Evolutionary conservation across 53 echinoderm and acorn worm genomes (phyloP).

Genomic region (Henricia sp.): DNA sequence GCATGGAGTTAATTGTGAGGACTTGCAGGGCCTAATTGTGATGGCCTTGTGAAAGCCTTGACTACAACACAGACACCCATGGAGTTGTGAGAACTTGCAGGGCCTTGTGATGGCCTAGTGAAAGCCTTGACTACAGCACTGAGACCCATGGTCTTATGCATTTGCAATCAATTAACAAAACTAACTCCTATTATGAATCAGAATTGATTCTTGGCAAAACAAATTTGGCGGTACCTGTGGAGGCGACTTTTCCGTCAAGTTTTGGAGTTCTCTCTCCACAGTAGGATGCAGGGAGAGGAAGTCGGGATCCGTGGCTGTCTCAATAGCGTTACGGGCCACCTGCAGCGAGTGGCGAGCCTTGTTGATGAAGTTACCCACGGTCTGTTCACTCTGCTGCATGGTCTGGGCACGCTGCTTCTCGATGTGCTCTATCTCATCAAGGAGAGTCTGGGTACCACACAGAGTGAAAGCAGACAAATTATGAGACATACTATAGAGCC

Average conservation of each 20-base stretch:
- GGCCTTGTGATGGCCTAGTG: no score
- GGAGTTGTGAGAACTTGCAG: no score
- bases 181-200: no score
- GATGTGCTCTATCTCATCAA: conserved; percentile 56
- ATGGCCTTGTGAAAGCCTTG: no score
- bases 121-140: no score
- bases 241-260: conserved; percentile 40
- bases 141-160: no score
- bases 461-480: no score
- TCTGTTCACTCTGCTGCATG: conserved; percentile 49
- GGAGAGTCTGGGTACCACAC: conserved; percentile 5
- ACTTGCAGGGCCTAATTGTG: neutral
- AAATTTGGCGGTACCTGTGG: conserved; percentile 10
- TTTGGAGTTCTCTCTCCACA: conserved; percentile 49
- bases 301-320: conserved; percentile 51
- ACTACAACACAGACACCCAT: no score
- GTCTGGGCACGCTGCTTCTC: conserved; percentile 58
- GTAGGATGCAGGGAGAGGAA: conserved; percentile 53
- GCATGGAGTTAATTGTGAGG: no score
- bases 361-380: conserved; percentile 34
- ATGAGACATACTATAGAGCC: no score
- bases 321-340: conserved; percentile 56
- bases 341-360: conserved; percentile 53
- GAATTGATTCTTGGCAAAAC: no score
- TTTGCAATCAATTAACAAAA: no score